Evolutionary conservation across 2,888 invertebrate species (phyloP).

Genomic region (Morpho achilles): DNA sequence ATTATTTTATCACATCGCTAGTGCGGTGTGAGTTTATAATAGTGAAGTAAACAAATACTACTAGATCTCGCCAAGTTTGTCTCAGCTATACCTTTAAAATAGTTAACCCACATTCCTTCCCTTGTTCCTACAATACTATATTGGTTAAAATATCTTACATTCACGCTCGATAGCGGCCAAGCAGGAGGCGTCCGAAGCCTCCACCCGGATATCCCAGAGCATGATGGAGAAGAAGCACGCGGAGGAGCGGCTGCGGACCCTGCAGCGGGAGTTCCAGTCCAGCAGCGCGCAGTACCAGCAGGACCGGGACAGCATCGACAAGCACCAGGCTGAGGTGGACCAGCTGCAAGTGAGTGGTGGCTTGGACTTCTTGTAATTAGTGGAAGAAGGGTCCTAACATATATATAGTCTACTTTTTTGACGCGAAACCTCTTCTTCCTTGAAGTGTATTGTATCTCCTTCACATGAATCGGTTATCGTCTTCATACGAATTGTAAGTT

Average conservation of each 20-base stretch:
- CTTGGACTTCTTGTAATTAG: neutral
- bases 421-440: no score
- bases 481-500: no score
- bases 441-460: no score
- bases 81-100: no score
- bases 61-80: no score
- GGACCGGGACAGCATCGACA: conserved; percentile 80
- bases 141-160: neutral
- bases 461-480: no score
- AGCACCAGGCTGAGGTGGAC: conserved; percentile 45
- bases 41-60: no score
- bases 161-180: conserved; percentile 81
- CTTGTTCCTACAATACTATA: neutral
- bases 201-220: conserved; percentile 88
- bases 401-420: no score
- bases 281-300: conserved; percentile 83
- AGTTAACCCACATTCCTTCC: no score
- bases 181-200: conserved; percentile 85
- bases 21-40: no score
- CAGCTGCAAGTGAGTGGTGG: conserved; percentile 64
- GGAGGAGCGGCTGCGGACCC: conserved; percentile 80
- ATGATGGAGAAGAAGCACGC: conserved; percentile 86
- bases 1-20: no score
- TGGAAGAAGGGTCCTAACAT: no score
- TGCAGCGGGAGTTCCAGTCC: conserved; percentile 82